Evolutionary conservation across 1,140 invertebrate species (phyloP), one percentile per base, ranked within the genome.

Genomic region (Tenebrio molitor): DNA sequence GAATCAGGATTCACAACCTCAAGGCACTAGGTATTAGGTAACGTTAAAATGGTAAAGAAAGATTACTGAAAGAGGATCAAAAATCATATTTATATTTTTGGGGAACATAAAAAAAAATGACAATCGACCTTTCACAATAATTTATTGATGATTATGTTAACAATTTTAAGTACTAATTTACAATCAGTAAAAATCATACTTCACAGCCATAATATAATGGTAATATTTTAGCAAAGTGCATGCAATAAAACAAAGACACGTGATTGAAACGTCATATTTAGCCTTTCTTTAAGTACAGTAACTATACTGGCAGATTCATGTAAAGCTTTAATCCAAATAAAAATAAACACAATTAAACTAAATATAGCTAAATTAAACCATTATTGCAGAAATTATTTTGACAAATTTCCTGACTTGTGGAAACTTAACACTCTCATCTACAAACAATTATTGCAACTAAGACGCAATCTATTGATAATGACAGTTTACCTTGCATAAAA

Each of bases 201-300:
- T 58, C 50, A 58, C 50, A 58, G 50, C 50, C 50, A 58, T 58
- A 58, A 58, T 58, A 58, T 58, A 58, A 58, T 58, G 50, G 50
- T 58, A 58, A 58, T 58, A 58, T 58, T 50, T 58, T 29, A 58
- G 50, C 50, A 58, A 58, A 58, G 50, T 58, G 21, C 50, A 58
- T 58, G 50, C 50, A 58, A 58, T 58, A 58, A 58, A 58, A 58
- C 50, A 58, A 58, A 58, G 17, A 58, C 50, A 58, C 21, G 46
- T 53, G 46, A 21, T 53, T 53, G 14, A 53, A 53, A 53, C 46
- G 50, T 58, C 50, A 58, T 58, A 58, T 58, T 58, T 58, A 58
- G 50, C 23, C 4, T 58, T 29, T 29, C 8, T 15, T 58, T 25
- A 58, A 58, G n/a, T 58, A 58, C 50, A 58, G 23, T 29, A 15